Evolutionary conservation across 2,888 invertebrate genomes (phyloP), one percentile per base, ranked within the genome.

Genomic region (Drosophila kanekoi): DNA sequence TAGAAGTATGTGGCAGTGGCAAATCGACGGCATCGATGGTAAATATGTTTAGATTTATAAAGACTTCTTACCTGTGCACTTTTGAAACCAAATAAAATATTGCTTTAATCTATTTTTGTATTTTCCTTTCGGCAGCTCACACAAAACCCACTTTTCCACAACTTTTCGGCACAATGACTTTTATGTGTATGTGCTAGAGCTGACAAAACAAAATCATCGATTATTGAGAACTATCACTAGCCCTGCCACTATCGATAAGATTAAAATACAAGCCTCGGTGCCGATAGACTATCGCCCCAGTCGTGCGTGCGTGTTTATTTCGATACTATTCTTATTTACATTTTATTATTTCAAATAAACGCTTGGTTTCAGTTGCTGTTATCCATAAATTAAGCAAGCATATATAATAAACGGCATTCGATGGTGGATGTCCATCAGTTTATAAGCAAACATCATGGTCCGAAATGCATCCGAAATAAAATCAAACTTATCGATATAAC

Each of bases 61-160:
- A 44, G 60, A 73, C 83, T 84, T 72, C 81, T 87, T 72, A 82
- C 87, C 87, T 82, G 87, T 69, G 47, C 43, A 18, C 56, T 71
- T 52, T 20, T 20, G 48, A 59, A 67, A 61, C 37, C 58, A 61
- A 68, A 68, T 47, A 64, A 60, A 57, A 32, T 41, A 47, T 45
- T 48, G 35, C 28, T 37, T 13, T 59, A 49, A 45, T 48, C 47
- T 13, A 13, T 35, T 45, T 54, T 44, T 1, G 44, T 13, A 32
- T 20, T 6, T 57, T 33, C 37, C 20, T 20, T 40, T 49, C 23
- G 47, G 23, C 32, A 72, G 33, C 33, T 41, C 9, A 38, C 45
- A 8, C 32, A 11, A 59, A 40, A 14, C 13, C 37, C 35, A 35
- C 33, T 67, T 60, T 52, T 23, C 4, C 37, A 70, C 45, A 63